Evolutionary conservation across 2,797 vertebrate species (phyloP).

Genomic region (Nannoperca australis): DNA sequence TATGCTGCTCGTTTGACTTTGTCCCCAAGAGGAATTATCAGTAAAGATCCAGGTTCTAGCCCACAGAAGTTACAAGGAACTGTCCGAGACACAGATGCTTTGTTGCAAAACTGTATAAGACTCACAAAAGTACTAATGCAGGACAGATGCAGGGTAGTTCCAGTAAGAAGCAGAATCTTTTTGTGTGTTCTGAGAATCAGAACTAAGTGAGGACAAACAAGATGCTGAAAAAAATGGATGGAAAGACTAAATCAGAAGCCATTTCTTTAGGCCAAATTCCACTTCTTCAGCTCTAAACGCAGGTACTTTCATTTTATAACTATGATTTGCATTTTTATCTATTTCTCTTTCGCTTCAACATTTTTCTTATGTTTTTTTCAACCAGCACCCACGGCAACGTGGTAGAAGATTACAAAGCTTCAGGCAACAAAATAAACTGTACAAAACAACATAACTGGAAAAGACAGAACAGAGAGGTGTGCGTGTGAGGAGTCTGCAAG

Average conservation of each 20-base stretch:
- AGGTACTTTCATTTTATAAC: conserved; percentile 18
- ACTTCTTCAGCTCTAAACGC: not conserved
- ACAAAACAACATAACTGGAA: conserved; percentile 10
- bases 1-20: not conserved
- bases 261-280: conserved; percentile 18
- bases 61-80: not conserved
- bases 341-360: conserved; percentile 12
- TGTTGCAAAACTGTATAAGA: not conserved
- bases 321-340: conserved; percentile 47
- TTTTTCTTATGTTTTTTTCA: not conserved
- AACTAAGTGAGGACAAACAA: conserved; percentile 17
- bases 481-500: conserved; percentile 22
- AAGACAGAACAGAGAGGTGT: not conserved
- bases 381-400: conserved; percentile 10
- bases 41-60: not conserved
- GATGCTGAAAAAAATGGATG: not conserved
- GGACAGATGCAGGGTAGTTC: not conserved
- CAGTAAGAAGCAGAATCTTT: not conserved
- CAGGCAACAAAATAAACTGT: conserved; percentile 28
- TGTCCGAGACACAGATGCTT: not conserved
- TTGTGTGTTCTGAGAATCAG: conserved; percentile 2
- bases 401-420: conserved; percentile 16
- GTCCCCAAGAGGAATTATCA: not conserved
- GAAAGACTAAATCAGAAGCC: not conserved
- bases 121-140: not conserved